Percentiles rank a stretch among this genome's conserved stretches.
phyloP scores from a whole-genome alignment of 2,113 vertebrate species.

The Mellivora capensis region DNA sequence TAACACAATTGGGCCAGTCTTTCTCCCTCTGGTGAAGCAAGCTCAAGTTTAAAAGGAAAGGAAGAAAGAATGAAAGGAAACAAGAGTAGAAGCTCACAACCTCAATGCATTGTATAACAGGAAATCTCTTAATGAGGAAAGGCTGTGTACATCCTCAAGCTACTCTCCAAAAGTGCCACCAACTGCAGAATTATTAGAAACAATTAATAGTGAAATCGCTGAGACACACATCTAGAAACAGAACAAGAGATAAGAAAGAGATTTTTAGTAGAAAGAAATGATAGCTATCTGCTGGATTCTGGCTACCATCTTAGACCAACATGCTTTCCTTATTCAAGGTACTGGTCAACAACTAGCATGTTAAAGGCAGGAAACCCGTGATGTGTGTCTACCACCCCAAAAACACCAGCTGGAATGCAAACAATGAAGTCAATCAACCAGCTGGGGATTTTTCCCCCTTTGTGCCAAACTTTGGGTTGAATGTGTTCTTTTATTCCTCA shows the following conservation, averaged over 20 bases:
- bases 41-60: slow-evolving; percentile 22
- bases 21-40: slow-evolving; percentile 58
- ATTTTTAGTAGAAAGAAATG: background rate
- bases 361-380: background rate
- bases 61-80: background rate
- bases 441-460: background rate
- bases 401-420: background rate
- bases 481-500: background rate
- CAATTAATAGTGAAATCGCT: slow-evolving; percentile 17
- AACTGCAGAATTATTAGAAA: background rate
- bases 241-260: background rate
- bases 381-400: background rate
- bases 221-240: slow-evolving; percentile 53
- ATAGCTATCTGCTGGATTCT: background rate
- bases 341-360: background rate
- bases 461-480: background rate
- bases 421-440: background rate
- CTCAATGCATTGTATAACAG: background rate
- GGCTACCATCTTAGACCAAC: background rate
- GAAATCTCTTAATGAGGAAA: slow-evolving; percentile 70
- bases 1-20: slow-evolving; percentile 58
- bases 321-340: background rate
- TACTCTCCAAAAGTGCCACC: background rate
- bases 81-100: slow-evolving; percentile 3
- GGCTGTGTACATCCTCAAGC: background rate